A percentile compares a stretch with the other conserved stretches of the same genome.
These are phyloP conservation scores for Thereva nobilitata DNA, from an alignment of 2,888 invertebrate genomes.

Conservation along the genomic window DNA sequence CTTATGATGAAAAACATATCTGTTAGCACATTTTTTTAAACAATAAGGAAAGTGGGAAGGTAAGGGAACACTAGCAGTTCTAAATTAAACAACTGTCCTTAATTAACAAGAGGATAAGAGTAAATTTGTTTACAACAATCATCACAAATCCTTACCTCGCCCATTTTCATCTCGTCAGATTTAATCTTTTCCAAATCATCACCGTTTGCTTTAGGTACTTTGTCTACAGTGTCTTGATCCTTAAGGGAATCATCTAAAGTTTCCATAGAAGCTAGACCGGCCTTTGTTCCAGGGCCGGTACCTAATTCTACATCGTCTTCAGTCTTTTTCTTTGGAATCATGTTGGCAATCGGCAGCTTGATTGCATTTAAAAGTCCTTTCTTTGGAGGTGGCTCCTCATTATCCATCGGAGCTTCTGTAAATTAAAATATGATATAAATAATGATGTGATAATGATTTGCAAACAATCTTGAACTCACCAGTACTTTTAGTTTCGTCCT, in stretches of 20 bases:
- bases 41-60: no score
- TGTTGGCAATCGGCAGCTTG: conserved; percentile 66
- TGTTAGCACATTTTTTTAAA: no score
- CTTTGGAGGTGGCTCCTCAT: conserved; percentile 53
- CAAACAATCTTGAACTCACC: conserved; percentile 47
- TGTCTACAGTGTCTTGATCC: conserved; percentile 64
- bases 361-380: conserved; percentile 65
- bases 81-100: no score
- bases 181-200: conserved; percentile 77
- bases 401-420: conserved; percentile 40
- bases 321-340: conserved; percentile 59
- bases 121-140: no score
- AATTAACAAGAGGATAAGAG: no score
- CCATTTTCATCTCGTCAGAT: conserved; percentile 54
- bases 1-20: no score
- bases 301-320: conserved; percentile 61
- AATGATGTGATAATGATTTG: not conserved
- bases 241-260: conserved; percentile 75
- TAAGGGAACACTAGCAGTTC: no score
- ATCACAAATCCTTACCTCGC: conserved; percentile 12
- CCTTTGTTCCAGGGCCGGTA: conserved; percentile 63
- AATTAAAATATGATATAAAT: not conserved
- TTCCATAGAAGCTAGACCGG: conserved; percentile 80
- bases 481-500: conserved; percentile 51
- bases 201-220: conserved; percentile 58